phyloP scores from a whole-genome alignment of 1,140 invertebrate species.

The Apis mellifera region DNA sequence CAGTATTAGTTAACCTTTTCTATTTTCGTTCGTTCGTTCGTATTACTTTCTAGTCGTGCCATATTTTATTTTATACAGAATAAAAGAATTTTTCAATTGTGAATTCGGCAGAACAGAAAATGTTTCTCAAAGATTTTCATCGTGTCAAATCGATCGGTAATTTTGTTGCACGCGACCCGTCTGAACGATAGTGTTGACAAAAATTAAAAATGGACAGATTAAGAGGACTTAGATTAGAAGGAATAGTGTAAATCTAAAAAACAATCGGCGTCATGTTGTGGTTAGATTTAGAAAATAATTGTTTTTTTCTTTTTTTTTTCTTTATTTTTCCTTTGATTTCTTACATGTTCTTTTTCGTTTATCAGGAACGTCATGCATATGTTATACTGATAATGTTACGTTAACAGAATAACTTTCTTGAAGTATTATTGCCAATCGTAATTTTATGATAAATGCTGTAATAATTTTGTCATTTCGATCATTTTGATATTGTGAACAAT shows the following conservation, averaged over 20 bases:
- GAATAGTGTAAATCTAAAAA: background rate
- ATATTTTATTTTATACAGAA: background rate
- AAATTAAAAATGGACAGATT: background rate
- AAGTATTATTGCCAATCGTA: background rate
- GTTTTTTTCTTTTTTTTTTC: background rate
- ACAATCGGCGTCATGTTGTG: background rate
- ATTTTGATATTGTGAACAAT: background rate
- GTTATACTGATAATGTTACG: background rate
- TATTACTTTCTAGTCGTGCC: background rate
- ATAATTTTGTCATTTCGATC: background rate
- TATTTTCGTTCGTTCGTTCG: background rate
- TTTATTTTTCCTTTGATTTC: background rate
- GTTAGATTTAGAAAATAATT: background rate
- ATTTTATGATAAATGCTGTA: background rate
- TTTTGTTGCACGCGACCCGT: background rate
- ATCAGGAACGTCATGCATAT: background rate
- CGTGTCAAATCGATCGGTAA: background rate
- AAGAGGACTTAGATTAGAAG: background rate
- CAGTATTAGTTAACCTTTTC: background rate
- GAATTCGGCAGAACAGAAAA: background rate
- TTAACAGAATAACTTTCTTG: background rate
- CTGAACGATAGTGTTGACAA: conserved; percentile 1
- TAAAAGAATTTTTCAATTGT: background rate
- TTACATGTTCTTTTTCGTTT: background rate
- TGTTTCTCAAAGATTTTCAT: background rate